Base-by-base conservation (phyloP, 2,888 invertebrate genomes). In the Cataglyphis altisquamis region DNA sequence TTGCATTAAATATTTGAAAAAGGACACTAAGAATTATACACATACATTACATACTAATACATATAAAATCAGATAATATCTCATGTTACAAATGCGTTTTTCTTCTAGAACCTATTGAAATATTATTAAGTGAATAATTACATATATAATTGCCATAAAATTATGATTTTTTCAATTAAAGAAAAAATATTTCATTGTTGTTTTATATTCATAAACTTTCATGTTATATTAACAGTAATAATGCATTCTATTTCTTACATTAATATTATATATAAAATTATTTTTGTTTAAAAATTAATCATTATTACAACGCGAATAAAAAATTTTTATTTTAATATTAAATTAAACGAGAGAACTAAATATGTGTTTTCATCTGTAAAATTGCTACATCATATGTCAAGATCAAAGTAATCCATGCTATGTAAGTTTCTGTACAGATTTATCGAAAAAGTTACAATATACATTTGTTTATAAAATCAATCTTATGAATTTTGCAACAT, bases 1-100 rank as follows among this genome's bases (percentile, higher is more conserved):
- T 73, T 29, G 29, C n/a, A 52, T 3, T 57, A 39, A 18, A 15
- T 57, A 72, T 57, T 57, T 41, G 3, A 73, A 41, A 62, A 62
- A 15, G 12, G 9, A 21, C 8, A 18, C 9, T 48, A 48, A 73
- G 12, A 36, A 39, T 72, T 8, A 32, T 29, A 41, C 48, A n/a
- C n/a, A 21, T 10, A 57, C 55, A 57, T 21, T 9, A 55, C 3
- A 52, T 62, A 29, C 12, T 18, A 3, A 9, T 39, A 8, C 6
- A 62, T 60, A 41, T 48, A 60, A 60, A 60, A 15, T 62, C 5
- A 32, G 3, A 41, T 25, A 73, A 32, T 25, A 8, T 9, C 6
- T 15, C 12, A 10, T 29, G 4, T 10, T 52, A 25, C 5, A n/a
- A 32, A n/a, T 1, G 8, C 2, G 25, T 45, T 45, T 45, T 18